Evolutionary conservation across 1,140 invertebrate species (phyloP).

Genomic region (Dendrolimus kikuchii): DNA sequence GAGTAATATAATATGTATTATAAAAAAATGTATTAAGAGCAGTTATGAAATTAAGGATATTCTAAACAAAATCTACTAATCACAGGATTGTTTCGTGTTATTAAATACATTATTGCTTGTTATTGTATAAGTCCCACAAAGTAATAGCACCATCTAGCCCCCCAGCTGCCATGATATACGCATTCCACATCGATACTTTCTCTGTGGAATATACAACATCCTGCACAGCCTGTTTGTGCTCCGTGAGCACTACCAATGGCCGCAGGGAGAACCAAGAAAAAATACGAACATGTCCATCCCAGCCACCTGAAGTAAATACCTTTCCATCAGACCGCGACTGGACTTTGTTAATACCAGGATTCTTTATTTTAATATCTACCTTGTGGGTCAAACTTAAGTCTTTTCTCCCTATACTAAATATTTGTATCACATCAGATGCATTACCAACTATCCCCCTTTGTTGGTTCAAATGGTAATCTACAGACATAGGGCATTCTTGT

Average conservation of each 20-base stretch:
- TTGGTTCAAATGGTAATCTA: constrained; percentile 78
- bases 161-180: constrained; percentile 81
- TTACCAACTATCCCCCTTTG: constrained; percentile 78
- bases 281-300: constrained; percentile 83
- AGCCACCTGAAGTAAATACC: constrained; percentile 82
- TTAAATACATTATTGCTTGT: constrained; percentile 37
- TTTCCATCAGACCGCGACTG: constrained; percentile 80
- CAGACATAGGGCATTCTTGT: constrained; percentile 77
- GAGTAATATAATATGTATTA: too few species aligned
- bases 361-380: constrained; percentile 76
- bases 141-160: constrained; percentile 81
- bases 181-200: constrained; percentile 76
- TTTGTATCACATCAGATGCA: constrained; percentile 74
- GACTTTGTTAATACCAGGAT: constrained; percentile 81
- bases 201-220: constrained; percentile 78
- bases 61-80: background rate
- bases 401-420: constrained; percentile 72
- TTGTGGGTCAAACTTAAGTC: constrained; percentile 74
- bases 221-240: constrained; percentile 78
- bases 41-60: background rate
- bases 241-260: constrained; percentile 81
- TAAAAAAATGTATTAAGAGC: too few species aligned
- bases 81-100: background rate
- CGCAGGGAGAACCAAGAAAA: constrained; percentile 85
- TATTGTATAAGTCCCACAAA: constrained; percentile 82